Percentiles rank a stretch among this genome's conserved stretches.
Evolutionary conservation across 2,888 invertebrate genomes (phyloP).

Genomic region (Adelognathus sp.): DNA sequence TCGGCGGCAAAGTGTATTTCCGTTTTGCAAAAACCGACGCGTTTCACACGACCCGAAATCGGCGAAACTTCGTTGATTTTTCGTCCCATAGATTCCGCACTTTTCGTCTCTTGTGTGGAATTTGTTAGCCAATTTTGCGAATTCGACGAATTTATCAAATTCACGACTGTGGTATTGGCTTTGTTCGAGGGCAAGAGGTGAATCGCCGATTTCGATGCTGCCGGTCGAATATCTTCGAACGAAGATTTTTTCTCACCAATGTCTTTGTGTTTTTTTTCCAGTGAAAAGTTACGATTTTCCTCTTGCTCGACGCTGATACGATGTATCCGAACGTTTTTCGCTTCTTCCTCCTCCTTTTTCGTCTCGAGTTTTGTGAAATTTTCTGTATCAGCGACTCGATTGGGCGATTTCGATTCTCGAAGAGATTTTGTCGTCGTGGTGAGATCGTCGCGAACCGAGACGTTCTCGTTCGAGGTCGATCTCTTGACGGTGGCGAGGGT

Average conservation of each 20-base stretch:
- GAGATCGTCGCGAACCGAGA: slow-evolving; percentile 72
- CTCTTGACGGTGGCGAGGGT: slow-evolving; percentile 69
- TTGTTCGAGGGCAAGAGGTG: slow-evolving; percentile 46
- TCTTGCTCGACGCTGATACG: no score
- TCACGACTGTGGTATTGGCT: slow-evolving; percentile 60
- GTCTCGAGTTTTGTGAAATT: not conserved
- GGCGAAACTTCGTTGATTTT: slow-evolving; percentile 21
- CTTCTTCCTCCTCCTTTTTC: slow-evolving; percentile 39
- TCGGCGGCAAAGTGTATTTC: slow-evolving; percentile 94
- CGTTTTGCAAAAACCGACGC: slow-evolving; percentile 93
- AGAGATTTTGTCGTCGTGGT: not conserved
- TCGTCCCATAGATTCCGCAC: slow-evolving; percentile 9
- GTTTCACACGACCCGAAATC: slow-evolving; percentile 81
- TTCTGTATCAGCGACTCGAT: not conserved
- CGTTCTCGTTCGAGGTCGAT: slow-evolving; percentile 82
- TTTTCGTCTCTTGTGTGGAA: not conserved
- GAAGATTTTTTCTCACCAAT: not conserved
- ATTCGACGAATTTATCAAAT: slow-evolving; percentile 47
- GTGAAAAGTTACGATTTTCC: no score
- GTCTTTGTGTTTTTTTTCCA: no score
- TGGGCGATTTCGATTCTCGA: slow-evolving; percentile 74
- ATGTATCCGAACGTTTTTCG: slow-evolving; percentile 31
- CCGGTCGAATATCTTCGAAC: slow-evolving; percentile 11
- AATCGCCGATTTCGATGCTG: slow-evolving; percentile 34
- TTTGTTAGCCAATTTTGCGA: not conserved